Evolutionary conservation across 2,113 vertebrate genomes (phyloP).

Genomic region (Dolichotis patagonum): DNA sequence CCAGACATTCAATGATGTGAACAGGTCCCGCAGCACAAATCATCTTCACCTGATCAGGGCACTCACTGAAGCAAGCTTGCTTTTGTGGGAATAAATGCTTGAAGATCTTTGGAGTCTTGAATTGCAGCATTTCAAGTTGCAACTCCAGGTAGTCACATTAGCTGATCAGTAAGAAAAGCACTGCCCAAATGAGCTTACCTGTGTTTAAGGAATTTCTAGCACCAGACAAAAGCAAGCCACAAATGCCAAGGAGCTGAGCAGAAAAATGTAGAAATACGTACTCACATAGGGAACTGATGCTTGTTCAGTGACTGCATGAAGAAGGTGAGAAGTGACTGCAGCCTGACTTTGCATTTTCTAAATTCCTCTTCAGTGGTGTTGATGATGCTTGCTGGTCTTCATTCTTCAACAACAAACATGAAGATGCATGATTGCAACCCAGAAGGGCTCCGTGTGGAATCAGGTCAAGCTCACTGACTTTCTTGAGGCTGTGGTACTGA

Average conservation of each 20-base stretch:
- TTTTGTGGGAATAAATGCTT: conserved; percentile 5
- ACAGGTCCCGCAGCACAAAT: background rate
- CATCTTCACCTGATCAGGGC: background rate
- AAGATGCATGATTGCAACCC: background rate
- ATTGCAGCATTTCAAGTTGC: background rate
- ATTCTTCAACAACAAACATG: background rate
- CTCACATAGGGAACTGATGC: rapidly evolving
- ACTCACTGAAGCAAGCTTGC: background rate
- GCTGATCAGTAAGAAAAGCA: background rate
- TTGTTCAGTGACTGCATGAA: background rate
- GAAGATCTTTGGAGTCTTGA: conserved; percentile 11
- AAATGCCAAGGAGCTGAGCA: background rate
- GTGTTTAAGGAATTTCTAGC: background rate
- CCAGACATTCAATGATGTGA: background rate
- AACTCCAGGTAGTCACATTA: background rate
- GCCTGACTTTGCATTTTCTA: background rate
- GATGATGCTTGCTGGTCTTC: background rate
- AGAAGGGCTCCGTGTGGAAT: background rate
- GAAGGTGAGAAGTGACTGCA: background rate
- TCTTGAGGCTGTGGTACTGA: background rate
- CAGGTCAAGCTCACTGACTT: background rate
- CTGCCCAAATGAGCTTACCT: background rate
- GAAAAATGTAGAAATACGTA: background rate
- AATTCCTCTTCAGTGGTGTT: background rate
- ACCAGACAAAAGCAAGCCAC: background rate